Evolutionary conservation across 2,888 invertebrate genomes (phyloP).

Genomic region (Azorinus chamasolen): DNA sequence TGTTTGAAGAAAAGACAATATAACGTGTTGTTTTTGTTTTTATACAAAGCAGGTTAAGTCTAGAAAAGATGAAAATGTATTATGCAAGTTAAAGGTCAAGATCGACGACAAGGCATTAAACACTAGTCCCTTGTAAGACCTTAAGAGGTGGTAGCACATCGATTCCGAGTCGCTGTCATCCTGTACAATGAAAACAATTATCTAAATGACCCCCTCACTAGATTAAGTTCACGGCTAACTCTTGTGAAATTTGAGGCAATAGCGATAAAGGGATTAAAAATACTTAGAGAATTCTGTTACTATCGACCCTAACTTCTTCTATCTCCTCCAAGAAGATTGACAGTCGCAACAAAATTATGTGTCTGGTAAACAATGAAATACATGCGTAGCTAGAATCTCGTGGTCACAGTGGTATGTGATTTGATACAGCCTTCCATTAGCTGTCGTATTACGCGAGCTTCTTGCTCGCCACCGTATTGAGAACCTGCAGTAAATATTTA

Average conservation of each 20-base stretch:
- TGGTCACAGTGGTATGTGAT: conserved; percentile 38
- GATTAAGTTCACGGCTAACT: conserved; percentile 52
- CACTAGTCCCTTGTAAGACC: too few relatives aligned
- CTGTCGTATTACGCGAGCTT: too few relatives aligned
- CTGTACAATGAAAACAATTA: conserved; percentile 29
- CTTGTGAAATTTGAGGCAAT: conserved; percentile 30
- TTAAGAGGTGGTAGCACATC: conserved; percentile 15
- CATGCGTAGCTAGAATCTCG: conserved; percentile 32
- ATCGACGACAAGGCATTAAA: too few relatives aligned
- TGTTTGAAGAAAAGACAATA: too few relatives aligned
- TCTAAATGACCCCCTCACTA: conserved; percentile 24
- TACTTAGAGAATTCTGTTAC: conserved; percentile 36
- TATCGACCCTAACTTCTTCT: conserved; percentile 44
- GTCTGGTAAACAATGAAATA: conserved; percentile 36
- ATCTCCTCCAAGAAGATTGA: conserved; percentile 27
- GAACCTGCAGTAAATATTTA: too few relatives aligned
- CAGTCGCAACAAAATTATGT: conserved; percentile 32
- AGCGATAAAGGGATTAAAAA: conserved; percentile 54
- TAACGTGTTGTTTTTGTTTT: too few relatives aligned
- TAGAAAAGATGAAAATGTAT: too few relatives aligned
- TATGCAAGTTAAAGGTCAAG: too few relatives aligned
- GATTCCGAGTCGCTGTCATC: conserved; percentile 27
- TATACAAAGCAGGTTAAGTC: too few relatives aligned
- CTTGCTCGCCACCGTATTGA: too few relatives aligned
- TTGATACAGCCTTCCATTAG: conserved; percentile 1